Conservation (phyloP, 2,888 invertebrate genomes). For the Drosophila ustulata region DNA sequence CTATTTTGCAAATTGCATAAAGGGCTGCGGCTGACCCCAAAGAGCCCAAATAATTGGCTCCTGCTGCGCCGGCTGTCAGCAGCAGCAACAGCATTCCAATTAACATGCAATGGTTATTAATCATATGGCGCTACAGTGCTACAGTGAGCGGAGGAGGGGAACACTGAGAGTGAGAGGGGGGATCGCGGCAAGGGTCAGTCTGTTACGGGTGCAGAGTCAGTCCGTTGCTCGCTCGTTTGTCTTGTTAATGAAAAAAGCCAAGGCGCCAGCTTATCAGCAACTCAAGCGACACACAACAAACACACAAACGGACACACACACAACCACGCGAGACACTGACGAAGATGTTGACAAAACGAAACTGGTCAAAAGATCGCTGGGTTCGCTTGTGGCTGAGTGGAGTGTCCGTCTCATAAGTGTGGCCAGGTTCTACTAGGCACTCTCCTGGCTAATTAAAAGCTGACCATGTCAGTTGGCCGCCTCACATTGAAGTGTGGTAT, state of each 20-base stretch:
- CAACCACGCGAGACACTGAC: conserved; percentile 33
- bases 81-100: conserved; percentile 49
- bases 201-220: conserved; percentile 32
- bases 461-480: conserved; percentile 73
- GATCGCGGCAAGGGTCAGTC: conserved; percentile 45
- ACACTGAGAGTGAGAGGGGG: not conserved
- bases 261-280: conserved; percentile 83
- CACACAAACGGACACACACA: conserved; percentile 13
- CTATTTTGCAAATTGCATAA: conserved; percentile 46
- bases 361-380: conserved; percentile 45
- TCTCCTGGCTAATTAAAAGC: conserved; percentile 70
- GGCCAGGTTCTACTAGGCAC: conserved; percentile 41
- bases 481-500: conserved; percentile 76
- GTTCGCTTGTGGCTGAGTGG: conserved; percentile 19
- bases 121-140: conserved; percentile 58
- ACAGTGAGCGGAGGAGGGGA: not conserved
- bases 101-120: conserved; percentile 75
- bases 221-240: conserved; percentile 64
- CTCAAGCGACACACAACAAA: conserved; percentile 70
- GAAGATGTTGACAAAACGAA: conserved; percentile 67
- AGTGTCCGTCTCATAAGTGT: conserved; percentile 60
- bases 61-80: conserved; percentile 56
- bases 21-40: conserved; percentile 18
- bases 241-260: conserved; percentile 80
- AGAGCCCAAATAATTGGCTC: conserved; percentile 65